phyloP scores from a whole-genome alignment of 2,888 invertebrate genomes.

The Octodonta nipae region DNA sequence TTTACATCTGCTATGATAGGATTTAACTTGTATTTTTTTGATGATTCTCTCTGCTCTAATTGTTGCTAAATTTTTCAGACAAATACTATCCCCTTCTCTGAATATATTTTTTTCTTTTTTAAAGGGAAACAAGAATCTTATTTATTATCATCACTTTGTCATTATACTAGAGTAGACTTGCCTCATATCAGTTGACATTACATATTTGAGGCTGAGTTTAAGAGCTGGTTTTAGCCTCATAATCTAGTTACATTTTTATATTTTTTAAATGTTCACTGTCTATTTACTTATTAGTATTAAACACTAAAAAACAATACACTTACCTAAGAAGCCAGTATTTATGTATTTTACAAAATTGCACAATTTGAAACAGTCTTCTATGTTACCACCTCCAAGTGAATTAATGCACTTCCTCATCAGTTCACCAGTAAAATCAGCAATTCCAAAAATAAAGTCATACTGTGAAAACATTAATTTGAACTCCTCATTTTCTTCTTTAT shows the following conservation, averaged over 20 bases:
- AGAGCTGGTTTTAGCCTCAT: no score
- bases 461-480: conserved; percentile 32
- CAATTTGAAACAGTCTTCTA: conserved; percentile 53
- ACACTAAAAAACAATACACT: conserved; percentile 4
- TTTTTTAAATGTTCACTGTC: neutral
- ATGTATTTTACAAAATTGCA: conserved; percentile 59
- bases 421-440: conserved; percentile 81
- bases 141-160: no score
- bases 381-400: conserved; percentile 62
- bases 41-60: no score
- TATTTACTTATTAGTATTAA: neutral
- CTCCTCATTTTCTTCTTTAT: conserved; percentile 16
- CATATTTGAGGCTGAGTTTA: no score
- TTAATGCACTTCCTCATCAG: conserved; percentile 81
- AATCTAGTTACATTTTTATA: neutral
- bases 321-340: conserved; percentile 49
- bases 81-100: no score
- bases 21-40: no score
- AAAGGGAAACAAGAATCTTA: no score
- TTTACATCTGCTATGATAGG: no score
- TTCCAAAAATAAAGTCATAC: conserved; percentile 56
- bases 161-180: no score
- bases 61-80: no score
- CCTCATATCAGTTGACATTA: no score
- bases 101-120: no score